phyloP scores from a whole-genome alignment of 2,888 invertebrate species.

The Tetragonisca angustula region DNA sequence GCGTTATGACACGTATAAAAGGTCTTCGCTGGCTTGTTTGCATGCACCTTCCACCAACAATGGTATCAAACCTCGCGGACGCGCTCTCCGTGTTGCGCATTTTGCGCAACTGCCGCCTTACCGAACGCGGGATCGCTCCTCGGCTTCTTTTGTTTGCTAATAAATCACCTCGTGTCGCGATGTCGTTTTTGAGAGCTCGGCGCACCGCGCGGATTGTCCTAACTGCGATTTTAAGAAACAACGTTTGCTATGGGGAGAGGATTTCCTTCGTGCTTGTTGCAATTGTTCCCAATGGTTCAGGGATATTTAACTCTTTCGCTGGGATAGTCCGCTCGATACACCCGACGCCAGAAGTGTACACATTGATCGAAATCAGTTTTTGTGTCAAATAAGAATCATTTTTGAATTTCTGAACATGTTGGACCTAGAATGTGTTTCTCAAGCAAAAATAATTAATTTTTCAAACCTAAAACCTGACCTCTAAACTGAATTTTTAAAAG shows the following conservation, averaged over 20 bases:
- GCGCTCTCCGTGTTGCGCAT: constrained; percentile 37
- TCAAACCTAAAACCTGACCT: too few species aligned
- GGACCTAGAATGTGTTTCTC: too few species aligned
- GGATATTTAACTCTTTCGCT: background rate
- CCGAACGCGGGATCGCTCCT: background rate
- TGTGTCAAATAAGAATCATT: too few species aligned
- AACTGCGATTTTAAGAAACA: too few species aligned
- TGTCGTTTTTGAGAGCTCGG: background rate
- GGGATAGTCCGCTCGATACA: too few species aligned
- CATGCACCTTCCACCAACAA: constrained; percentile 76
- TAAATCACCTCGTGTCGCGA: constrained; percentile 25
- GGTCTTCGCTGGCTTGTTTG: constrained; percentile 73
- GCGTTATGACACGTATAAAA: constrained; percentile 76
- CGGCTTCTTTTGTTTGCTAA: constrained; percentile 38
- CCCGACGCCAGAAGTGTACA: too few species aligned
- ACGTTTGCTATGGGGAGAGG: too few species aligned
- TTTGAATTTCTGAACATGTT: too few species aligned
- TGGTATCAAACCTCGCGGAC: constrained; percentile 67
- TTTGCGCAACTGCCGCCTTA: constrained; percentile 6
- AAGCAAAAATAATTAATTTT: too few species aligned
- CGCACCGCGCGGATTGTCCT: background rate
- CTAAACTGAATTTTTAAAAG: too few species aligned
- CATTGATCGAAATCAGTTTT: too few species aligned
- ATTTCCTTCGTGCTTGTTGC: background rate
- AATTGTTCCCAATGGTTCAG: background rate